Conservation (phyloP, 2,888 invertebrate genomes). For the Tigriopus californicus region DNA sequence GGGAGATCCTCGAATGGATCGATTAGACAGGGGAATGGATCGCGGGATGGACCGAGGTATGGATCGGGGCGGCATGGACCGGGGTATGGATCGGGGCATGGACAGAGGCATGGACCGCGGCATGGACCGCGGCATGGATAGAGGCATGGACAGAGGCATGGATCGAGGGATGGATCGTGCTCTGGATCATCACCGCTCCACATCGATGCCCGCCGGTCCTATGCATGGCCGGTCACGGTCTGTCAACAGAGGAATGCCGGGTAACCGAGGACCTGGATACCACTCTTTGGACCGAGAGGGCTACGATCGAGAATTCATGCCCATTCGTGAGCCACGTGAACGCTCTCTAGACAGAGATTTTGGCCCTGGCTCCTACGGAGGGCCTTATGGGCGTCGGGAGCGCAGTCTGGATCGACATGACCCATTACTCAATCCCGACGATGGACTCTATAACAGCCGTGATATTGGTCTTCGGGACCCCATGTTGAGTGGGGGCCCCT, state of each 20-base stretch:
- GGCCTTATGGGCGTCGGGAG: slow-evolving; percentile 29
- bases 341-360: slow-evolving; percentile 7
- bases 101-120: slow-evolving; percentile 23
- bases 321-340: slow-evolving; percentile 7
- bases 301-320: slow-evolving; percentile 15
- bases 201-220: neutral
- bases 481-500: slow-evolving; percentile 20
- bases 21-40: slow-evolving; percentile 18
- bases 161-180: slow-evolving; percentile 9
- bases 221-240: slow-evolving; percentile 10
- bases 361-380: slow-evolving; percentile 11
- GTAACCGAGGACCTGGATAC: neutral
- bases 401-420: slow-evolving; percentile 49
- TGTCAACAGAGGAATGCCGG: slow-evolving; percentile 5
- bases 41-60: slow-evolving; percentile 11
- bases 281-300: slow-evolving; percentile 14
- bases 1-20: slow-evolving; percentile 27
- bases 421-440: slow-evolving; percentile 33
- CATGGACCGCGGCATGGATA: slow-evolving; percentile 10
- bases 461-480: slow-evolving; percentile 17
- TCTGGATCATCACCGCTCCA: slow-evolving; percentile 11
- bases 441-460: slow-evolving; percentile 20
- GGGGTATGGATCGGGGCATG: slow-evolving; percentile 30
- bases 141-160: slow-evolving; percentile 16
- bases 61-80: slow-evolving; percentile 34